Percentiles rank a stretch among this genome's conserved stretches.
Evolutionary conservation across 2,797 vertebrate species (phyloP).

Genomic region (Silurus lanzhouensis): DNA sequence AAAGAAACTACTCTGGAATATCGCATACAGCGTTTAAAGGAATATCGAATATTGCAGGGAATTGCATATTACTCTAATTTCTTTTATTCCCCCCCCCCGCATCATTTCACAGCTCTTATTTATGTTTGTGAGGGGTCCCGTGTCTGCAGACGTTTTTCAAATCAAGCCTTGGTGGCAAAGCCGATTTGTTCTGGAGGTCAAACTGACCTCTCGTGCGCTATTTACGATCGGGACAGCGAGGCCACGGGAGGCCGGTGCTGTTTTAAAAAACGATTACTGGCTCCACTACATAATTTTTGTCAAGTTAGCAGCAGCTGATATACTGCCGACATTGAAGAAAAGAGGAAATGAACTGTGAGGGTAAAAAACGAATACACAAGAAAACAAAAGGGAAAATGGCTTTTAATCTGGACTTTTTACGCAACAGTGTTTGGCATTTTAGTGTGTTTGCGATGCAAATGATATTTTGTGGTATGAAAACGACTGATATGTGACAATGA

Average conservation of each 20-base stretch:
- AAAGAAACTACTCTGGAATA: not conserved
- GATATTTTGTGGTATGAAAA: too few species aligned
- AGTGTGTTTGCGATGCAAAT: too few species aligned
- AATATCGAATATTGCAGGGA: not conserved
- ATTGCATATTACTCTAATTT: not conserved
- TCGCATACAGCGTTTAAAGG: not conserved
- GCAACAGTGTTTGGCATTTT: too few species aligned
- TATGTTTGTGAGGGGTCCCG: not conserved
- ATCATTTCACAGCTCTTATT: constrained; percentile 6
- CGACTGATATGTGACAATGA: too few species aligned
- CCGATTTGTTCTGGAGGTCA: constrained; percentile 25
- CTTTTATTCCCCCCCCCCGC: not conserved
- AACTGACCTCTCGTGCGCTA: not conserved
- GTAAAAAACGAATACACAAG: too few species aligned
- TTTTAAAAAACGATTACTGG: constrained; percentile 18
- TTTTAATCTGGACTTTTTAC: not conserved
- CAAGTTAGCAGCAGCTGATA: constrained; percentile 12
- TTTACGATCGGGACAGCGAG: constrained; percentile 15
- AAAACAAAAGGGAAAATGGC: too few species aligned
- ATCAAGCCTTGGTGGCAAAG: not conserved
- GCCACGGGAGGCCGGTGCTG: not conserved
- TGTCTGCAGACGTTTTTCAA: constrained; percentile 18
- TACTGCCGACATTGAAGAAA: not conserved
- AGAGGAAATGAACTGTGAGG: not conserved
- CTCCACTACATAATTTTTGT: constrained; percentile 8